These are phyloP conservation scores for Barnardius zonarius DNA, from an alignment of 2,113 vertebrate species.

Conservation along the genomic window DNA sequence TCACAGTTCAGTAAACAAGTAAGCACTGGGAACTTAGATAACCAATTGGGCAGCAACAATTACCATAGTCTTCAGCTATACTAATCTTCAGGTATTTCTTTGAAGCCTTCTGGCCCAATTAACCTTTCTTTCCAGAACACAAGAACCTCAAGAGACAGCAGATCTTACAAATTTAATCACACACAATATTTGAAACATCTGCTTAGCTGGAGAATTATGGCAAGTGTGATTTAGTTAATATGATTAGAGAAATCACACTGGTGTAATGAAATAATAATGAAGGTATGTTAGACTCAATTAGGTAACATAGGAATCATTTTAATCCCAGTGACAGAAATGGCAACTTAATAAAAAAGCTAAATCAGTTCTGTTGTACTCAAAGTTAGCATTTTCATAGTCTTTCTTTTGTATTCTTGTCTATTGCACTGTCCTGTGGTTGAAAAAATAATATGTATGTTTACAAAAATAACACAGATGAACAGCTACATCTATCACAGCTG, in stretches of 20 bases:
- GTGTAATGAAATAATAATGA: conserved; percentile 56
- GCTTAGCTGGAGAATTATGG: conserved; percentile 34
- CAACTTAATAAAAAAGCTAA: not conserved
- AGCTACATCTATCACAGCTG: not conserved
- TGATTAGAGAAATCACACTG: conserved; percentile 36
- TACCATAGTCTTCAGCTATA: not conserved
- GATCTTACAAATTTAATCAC: conserved; percentile 9
- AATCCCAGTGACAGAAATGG: not conserved
- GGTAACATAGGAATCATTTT: not conserved
- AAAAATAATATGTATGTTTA: too few relatives aligned
- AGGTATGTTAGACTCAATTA: not conserved
- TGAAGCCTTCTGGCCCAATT: conserved; percentile 27
- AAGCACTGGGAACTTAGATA: conserved; percentile 38
- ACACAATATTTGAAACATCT: not conserved
- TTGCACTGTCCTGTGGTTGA: too few relatives aligned
- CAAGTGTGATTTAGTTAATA: conserved; percentile 62
- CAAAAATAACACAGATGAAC: not conserved
- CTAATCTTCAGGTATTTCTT: not conserved
- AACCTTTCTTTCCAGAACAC: conserved; percentile 23
- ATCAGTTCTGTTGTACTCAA: not conserved
- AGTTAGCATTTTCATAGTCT: too few relatives aligned
- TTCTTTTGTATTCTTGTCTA: too few relatives aligned
- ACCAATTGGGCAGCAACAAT: not conserved
- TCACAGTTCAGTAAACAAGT: conserved; percentile 69
- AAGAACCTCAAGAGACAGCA: conserved; percentile 27